Conservation (phyloP, 2,113 vertebrate genomes). For the Rattus norvegicus region DNA sequence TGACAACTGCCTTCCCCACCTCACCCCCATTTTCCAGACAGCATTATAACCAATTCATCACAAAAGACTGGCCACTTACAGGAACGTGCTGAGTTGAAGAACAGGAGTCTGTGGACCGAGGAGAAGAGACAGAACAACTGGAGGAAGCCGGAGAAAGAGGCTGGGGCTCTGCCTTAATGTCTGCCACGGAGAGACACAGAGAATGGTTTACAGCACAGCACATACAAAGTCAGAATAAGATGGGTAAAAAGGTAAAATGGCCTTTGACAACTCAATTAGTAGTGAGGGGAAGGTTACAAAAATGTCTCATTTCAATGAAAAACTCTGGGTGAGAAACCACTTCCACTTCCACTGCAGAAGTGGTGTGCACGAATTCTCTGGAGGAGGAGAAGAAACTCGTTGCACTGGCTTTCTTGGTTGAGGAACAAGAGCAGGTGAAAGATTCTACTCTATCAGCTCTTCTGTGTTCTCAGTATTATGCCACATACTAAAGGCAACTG, state of each 20-base stretch:
- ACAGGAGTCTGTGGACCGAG: slow-evolving; percentile 86
- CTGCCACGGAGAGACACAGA: slow-evolving; percentile 86
- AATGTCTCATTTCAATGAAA: neutral
- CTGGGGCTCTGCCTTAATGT: slow-evolving; percentile 88
- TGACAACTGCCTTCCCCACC: neutral
- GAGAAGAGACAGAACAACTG: slow-evolving; percentile 89
- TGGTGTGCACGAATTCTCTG: neutral
- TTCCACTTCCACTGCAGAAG: neutral
- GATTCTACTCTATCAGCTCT: neutral
- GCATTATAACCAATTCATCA: neutral
- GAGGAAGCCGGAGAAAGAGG: slow-evolving; percentile 89
- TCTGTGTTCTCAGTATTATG: neutral
- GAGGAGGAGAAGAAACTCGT: neutral
- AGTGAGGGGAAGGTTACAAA: slow-evolving; percentile 1
- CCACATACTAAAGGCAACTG: neutral
- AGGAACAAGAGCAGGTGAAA: neutral
- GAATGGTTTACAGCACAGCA: neutral
- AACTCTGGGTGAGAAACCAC: neutral
- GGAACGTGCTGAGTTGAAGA: slow-evolving; percentile 90
- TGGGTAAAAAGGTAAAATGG: neutral
- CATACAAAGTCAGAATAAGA: neutral
- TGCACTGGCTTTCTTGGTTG: neutral
- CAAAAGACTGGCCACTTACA: slow-evolving; percentile 85
- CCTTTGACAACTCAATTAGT: slow-evolving; percentile 25
- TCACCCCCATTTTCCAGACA: neutral